Percentiles rank a stretch among this genome's conserved stretches.
Evolutionary conservation across 2,888 invertebrate genomes (phyloP).

Genomic region (Chesias legatella): DNA sequence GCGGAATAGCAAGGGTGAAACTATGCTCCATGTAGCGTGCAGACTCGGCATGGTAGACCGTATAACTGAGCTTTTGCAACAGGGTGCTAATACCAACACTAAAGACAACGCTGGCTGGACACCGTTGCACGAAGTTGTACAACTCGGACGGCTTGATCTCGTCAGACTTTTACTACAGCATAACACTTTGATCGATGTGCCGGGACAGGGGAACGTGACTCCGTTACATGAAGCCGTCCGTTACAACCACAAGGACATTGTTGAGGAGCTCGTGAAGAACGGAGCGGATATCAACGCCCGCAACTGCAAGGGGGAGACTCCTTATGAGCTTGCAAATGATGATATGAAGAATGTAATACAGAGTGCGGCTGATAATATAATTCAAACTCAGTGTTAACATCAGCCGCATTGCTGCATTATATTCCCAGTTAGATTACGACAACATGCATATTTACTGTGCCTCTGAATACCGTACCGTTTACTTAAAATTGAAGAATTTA

Average conservation of each 20-base stretch:
- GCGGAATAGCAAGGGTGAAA: conserved; percentile 85
- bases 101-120: conserved; percentile 87
- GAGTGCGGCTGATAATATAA: conserved; percentile 46
- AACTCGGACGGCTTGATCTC: conserved; percentile 77
- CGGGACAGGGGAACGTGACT: conserved; percentile 82
- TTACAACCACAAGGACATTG: conserved; percentile 69
- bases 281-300: conserved; percentile 79
- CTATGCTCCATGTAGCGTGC: conserved; percentile 82
- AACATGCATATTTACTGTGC: conserved; percentile 55
- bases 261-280: conserved; percentile 76
- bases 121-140: conserved; percentile 85
- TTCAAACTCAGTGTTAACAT: conserved; percentile 62
- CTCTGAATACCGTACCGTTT: conserved; percentile 46
- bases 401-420: conserved; percentile 46
- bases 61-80: conserved; percentile 72
- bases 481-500: conserved; percentile 53
- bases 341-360: conserved; percentile 48
- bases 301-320: conserved; percentile 78
- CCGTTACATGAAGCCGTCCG: conserved; percentile 84
- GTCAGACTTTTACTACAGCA: conserved; percentile 77
- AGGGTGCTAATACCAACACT: conserved; percentile 83
- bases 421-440: conserved; percentile 50
- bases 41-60: conserved; percentile 70
- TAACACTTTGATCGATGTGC: conserved; percentile 82
- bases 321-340: conserved; percentile 57